Conservation (phyloP, 2,797 vertebrate species). For the Amblyraja radiata region DNA sequence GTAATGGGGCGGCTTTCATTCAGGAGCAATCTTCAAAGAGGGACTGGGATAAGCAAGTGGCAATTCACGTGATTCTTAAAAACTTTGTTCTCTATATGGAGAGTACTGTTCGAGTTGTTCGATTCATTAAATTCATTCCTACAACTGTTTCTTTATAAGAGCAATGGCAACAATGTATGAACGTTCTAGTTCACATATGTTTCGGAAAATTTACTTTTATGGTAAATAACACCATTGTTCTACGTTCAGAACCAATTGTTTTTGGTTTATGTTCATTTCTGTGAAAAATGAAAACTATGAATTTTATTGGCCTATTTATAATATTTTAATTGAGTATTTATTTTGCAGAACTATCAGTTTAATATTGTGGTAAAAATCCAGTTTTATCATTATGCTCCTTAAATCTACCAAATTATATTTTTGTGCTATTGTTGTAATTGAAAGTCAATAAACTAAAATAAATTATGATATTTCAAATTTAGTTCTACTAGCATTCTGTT, state of each 20-base stretch:
- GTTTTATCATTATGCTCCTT: neutral
- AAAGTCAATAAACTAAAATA: neutral
- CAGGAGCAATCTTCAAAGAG: conserved; percentile 44
- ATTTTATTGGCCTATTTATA: conserved; percentile 46
- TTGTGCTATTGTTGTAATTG: neutral
- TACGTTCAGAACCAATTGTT: conserved; percentile 41
- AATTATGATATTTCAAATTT: conserved; percentile 28
- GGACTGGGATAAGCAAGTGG: conserved; percentile 58
- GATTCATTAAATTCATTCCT: conserved; percentile 41
- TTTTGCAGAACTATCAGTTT: conserved; percentile 64
- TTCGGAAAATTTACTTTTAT: conserved; percentile 50
- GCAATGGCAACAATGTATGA: conserved; percentile 40
- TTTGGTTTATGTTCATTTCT: neutral
- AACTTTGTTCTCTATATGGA: conserved; percentile 62
- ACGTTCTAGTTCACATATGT: conserved; percentile 46
- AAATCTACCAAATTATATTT: neutral
- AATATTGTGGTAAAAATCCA: conserved; percentile 37
- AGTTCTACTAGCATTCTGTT: neutral
- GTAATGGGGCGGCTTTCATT: conserved; percentile 46
- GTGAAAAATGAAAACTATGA: conserved; percentile 45
- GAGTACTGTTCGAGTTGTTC: conserved; percentile 53
- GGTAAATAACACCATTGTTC: conserved; percentile 58
- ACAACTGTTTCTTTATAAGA: conserved; percentile 10
- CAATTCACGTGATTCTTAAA: conserved; percentile 59
- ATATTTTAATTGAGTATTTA: conserved; percentile 50